phyloP scores from a whole-genome alignment of 2,888 invertebrate genomes.

The Troides aeacus region DNA sequence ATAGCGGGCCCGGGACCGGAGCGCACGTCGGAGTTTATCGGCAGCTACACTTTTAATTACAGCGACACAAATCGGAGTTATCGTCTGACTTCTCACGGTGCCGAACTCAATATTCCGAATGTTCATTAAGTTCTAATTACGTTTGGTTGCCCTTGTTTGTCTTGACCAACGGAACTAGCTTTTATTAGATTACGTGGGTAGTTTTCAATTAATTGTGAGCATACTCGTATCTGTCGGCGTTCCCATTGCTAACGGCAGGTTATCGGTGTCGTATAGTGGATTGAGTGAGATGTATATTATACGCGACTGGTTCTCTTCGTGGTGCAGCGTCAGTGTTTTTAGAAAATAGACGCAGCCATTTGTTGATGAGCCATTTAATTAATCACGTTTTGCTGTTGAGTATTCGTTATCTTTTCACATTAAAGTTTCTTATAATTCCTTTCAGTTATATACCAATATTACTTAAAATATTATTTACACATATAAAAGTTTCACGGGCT shows the following conservation, averaged over 20 bases:
- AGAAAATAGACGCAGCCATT: constrained; percentile 42
- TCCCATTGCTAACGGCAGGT: constrained; percentile 71
- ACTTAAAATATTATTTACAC: neutral
- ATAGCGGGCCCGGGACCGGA: constrained; percentile 65
- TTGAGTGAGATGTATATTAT: constrained; percentile 69
- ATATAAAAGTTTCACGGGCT: too few species aligned
- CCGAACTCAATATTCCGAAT: constrained; percentile 73
- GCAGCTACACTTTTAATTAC: constrained; percentile 79
- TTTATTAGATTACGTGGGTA: constrained; percentile 79
- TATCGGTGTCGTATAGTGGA: constrained; percentile 75
- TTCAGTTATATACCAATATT: neutral
- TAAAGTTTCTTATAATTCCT: neutral
- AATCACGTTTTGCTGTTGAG: constrained; percentile 34
- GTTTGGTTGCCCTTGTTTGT: constrained; percentile 78
- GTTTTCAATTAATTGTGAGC: constrained; percentile 77
- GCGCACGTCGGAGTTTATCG: constrained; percentile 69
- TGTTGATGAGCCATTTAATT: constrained; percentile 43
- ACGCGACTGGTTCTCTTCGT: constrained; percentile 53
- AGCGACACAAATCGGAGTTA: constrained; percentile 78
- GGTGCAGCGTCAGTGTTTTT: constrained; percentile 52
- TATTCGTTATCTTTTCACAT: constrained; percentile 1
- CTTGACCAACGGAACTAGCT: constrained; percentile 76
- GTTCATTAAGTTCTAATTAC: constrained; percentile 80
- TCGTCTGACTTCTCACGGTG: constrained; percentile 77
- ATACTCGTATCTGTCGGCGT: constrained; percentile 70